These are phyloP conservation scores for Anarhynchus alexandrinus DNA, from an alignment of 2,113 vertebrate genomes.

Conservation along the genomic window DNA sequence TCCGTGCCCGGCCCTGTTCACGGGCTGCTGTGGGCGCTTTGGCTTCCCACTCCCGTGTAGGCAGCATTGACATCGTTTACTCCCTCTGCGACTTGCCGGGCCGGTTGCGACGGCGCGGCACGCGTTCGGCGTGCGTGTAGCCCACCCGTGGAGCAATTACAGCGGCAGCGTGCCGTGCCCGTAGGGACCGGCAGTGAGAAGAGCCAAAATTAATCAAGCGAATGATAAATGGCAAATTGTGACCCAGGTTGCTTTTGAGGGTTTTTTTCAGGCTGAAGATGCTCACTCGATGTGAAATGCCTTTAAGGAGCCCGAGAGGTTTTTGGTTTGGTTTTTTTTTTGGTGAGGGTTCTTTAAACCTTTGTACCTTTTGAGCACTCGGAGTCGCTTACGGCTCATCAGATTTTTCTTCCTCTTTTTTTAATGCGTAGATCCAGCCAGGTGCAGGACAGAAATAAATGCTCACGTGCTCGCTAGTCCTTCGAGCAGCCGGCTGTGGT, in stretches of 20 bases:
- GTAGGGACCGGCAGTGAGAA: neutral
- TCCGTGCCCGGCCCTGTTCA: neutral
- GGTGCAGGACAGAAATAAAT: neutral
- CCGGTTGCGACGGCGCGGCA: too few relatives aligned
- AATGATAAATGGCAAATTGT: neutral
- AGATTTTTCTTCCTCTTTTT: neutral
- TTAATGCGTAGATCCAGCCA: neutral
- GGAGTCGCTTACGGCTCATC: neutral
- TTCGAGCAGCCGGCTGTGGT: neutral
- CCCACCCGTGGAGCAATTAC: neutral
- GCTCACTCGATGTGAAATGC: neutral
- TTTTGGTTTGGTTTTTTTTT: neutral
- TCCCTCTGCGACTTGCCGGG: neutral
- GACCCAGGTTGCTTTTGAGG: neutral
- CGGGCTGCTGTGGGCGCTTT: neutral
- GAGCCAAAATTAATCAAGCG: constrained; percentile 15
- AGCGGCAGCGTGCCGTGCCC: rapidly evolving
- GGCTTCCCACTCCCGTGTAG: rapidly evolving
- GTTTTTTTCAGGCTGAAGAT: neutral
- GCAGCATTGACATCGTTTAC: rapidly evolving
- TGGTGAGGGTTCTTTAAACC: neutral
- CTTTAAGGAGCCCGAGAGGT: neutral
- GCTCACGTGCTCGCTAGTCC: neutral
- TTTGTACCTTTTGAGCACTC: neutral
- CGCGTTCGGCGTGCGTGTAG: rapidly evolving